Conservation (phyloP, 2,113 vertebrate genomes). For the Calonectris borealis region DNA sequence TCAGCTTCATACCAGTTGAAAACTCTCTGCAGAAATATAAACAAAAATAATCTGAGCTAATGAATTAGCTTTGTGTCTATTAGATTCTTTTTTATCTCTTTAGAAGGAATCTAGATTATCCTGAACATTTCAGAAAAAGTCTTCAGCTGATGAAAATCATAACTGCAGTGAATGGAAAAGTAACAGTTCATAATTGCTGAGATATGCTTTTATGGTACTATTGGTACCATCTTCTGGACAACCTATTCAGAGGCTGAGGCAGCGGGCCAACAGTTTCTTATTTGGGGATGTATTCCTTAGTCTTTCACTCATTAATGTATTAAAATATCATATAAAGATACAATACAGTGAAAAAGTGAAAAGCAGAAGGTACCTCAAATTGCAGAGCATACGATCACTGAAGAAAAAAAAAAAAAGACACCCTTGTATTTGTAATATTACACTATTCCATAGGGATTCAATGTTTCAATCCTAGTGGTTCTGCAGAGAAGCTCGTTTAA, state of each 20-base stretch:
- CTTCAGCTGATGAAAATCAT: background rate
- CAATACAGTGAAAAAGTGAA: background rate
- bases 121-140: background rate
- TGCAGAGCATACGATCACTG: background rate
- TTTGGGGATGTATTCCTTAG: background rate
- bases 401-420: too few species aligned
- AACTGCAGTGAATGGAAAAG: background rate
- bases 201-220: background rate
- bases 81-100: background rate
- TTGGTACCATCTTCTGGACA: background rate
- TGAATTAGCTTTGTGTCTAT: background rate
- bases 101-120: background rate
- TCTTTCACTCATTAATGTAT: background rate
- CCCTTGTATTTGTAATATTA: background rate
- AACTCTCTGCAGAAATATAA: background rate
- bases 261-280: background rate
- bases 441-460: background rate
- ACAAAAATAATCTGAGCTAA: background rate
- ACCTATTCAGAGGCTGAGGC: background rate
- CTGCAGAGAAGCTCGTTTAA: background rate
- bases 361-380: background rate
- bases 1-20: background rate
- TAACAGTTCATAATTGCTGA: background rate
- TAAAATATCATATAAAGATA: background rate
- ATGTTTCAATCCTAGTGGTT: background rate